Evolutionary conservation across 2,888 invertebrate species (phyloP), one percentile per base, ranked within the genome.

Genomic region (Orthosia gracilis): DNA sequence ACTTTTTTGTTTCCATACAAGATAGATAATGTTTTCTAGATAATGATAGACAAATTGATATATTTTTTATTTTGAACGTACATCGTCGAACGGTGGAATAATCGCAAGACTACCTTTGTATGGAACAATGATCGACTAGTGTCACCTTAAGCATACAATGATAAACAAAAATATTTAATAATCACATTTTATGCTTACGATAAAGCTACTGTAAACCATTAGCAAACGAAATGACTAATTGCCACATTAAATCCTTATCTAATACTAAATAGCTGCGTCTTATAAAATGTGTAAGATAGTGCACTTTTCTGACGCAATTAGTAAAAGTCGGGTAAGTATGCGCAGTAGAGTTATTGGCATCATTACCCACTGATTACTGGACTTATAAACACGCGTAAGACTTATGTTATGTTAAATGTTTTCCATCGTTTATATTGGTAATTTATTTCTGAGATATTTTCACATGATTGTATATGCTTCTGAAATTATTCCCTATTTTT

Each of bases 201-300:
- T 21, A 64, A 9, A 3, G 31, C 74, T 67, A 58, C 77, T 7
- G 47, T 49, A 61, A 58, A 21, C 57, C 26, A 58, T 49, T 40
- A 58, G 18, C 52, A n/a, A 13, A 49, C 15, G 15, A 45, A 66
- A 59, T 61, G 61, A 76, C 17, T 71, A 68, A 82, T 72, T 58
- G 15, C 4, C 49, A 52, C 65, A 82, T 71, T 82, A 72, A 58
- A 62, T 50, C 21, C 17, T 84, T 70, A 80, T 81, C 69, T 75
- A 83, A 76, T 58, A 80, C 62, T n/a, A 68, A 78, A 80, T 71
- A 62, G 58, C 70, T 4, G 40, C 12, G 54, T 63, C 55, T 58
- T 68, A 75, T 69, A 84, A 76, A 76, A 80, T 45, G 68, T 68
- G 15, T 40, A 52, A 76, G 61, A 65, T 65, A 55, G 40, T 12